Evolutionary conservation across 1,140 invertebrate species (phyloP), one percentile per base, ranked within the genome.

Genomic region (Drosophila insularis): DNA sequence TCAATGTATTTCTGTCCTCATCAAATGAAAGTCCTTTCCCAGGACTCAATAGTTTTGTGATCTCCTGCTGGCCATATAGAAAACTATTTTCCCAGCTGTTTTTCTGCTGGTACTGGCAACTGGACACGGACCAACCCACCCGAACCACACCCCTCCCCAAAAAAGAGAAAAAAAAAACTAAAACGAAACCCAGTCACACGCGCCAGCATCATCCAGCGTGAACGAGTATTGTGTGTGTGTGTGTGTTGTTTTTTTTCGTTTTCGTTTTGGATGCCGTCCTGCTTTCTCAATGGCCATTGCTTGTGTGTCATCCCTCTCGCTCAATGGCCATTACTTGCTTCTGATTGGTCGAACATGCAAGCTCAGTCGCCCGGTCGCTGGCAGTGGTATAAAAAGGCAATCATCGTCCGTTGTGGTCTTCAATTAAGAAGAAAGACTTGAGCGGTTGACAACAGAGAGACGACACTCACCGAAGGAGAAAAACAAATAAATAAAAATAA

Each of bases 301-400:
- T 76, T 50, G 40, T 14, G 17, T 19, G 43, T 21, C 17, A 50
- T 50, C 43, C 43, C 43, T 2, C 80, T 62, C 77, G 32, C 63
- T 78, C 53, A 17, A 35, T 66, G 46, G 67, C 89, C 90, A 90
- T 86, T 77, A 76, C 80, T 76, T 50, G 40, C 17, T 46, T 53
- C 69, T 68, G 90, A 91, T 91, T 91, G 90, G 90, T 81, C 37
- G 82, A 68, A 60, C 62, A 7, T 10, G 17, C 13, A 58, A 39
- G 63, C 69, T 76, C 69, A 66, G 75, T 77, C 67, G 64, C 74
- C 78, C 77, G 71, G 69, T 63, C 54, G 43, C 61, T 35, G 40
- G 85, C 85, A 78, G 87, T 87, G 76, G 86, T 91, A 91, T 91
- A 91, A 91, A 91, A 91, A 74, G 90, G 84, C 90, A 91, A 91